phyloP scores from a whole-genome alignment of 2,888 invertebrate genomes.

The Willowsia nigromaculata region DNA sequence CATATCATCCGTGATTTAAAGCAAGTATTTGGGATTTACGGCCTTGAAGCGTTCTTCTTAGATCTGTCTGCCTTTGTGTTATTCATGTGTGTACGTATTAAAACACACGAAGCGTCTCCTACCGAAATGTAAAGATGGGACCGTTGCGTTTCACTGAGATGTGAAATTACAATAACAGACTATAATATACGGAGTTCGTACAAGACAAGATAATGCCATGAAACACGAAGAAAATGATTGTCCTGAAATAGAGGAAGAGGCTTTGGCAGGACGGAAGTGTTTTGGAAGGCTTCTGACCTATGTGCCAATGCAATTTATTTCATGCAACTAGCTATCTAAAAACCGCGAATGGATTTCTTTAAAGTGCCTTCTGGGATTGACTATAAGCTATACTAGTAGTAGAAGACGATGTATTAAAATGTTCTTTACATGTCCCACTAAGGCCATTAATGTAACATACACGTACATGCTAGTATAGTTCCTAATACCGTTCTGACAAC shows the following conservation, averaged over 20 bases:
- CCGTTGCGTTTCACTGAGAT: constrained; percentile 16
- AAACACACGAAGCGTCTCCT: not conserved
- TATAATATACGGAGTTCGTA: not conserved
- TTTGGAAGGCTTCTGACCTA: constrained; percentile 14
- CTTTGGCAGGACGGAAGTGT: constrained; percentile 2
- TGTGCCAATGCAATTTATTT: constrained; percentile 23
- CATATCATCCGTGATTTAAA: constrained; percentile 35
- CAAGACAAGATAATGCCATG: not conserved
- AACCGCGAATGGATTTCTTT: constrained; percentile 22
- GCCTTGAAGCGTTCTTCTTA: not conserved
- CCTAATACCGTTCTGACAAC: not conserved
- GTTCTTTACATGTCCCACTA: not conserved
- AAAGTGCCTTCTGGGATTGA: constrained; percentile 2
- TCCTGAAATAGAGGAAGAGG: not conserved
- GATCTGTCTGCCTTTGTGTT: not conserved
- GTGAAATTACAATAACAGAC: constrained; percentile 42
- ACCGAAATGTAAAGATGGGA: not conserved
- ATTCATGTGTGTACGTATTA: not conserved
- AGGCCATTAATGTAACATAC: not conserved
- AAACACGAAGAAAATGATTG: constrained; percentile 1
- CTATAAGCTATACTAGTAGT: not conserved
- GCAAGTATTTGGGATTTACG: constrained; percentile 35
- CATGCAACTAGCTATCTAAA: not conserved
- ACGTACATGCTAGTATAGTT: not conserved
- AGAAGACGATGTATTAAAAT: not conserved